Evolutionary conservation across 1,140 invertebrate genomes (phyloP).

Genomic region (Parapsyche elsis): DNA sequence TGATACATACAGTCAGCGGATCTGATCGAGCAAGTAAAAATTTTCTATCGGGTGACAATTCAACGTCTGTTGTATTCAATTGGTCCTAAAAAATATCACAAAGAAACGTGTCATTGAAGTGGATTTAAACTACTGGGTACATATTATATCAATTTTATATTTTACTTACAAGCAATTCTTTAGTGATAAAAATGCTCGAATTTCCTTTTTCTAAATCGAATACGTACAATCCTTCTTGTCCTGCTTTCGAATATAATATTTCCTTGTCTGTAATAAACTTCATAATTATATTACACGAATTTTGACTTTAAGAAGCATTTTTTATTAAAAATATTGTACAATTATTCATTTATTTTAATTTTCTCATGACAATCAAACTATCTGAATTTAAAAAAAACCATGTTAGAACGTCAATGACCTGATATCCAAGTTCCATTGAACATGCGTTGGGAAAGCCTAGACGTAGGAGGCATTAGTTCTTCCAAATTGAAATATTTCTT

Average conservation of each 20-base stretch:
- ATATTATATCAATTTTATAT: background rate
- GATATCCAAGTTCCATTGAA: conserved; percentile 66
- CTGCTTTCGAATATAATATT: conserved; percentile 32
- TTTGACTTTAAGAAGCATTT: no score
- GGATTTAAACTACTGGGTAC: no score
- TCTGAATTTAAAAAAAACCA: no score
- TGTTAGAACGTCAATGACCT: conserved; percentile 56
- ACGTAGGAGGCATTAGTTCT: conserved; percentile 1
- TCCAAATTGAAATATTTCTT: conserved; percentile 50
- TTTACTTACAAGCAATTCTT: conserved; percentile 37
- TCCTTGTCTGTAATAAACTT: conserved; percentile 37
- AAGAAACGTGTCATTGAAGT: background rate
- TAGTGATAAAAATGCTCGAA: conserved; percentile 18
- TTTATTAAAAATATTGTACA: no score
- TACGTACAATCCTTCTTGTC: conserved; percentile 30
- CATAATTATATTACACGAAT: background rate
- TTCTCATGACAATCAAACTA: no score
- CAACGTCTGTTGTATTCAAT: conserved; percentile 52
- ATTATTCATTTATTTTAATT: no score
- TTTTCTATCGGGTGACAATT: conserved; percentile 48
- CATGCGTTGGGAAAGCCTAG: conserved; percentile 59
- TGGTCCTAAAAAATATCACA: conserved; percentile 41
- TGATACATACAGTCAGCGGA: conserved; percentile 43
- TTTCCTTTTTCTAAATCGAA: conserved; percentile 26
- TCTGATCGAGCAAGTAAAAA: conserved; percentile 51